Evolutionary conservation across 1,140 invertebrate genomes (phyloP).

Genomic region (Trichomalopsis sarcophagae): DNA sequence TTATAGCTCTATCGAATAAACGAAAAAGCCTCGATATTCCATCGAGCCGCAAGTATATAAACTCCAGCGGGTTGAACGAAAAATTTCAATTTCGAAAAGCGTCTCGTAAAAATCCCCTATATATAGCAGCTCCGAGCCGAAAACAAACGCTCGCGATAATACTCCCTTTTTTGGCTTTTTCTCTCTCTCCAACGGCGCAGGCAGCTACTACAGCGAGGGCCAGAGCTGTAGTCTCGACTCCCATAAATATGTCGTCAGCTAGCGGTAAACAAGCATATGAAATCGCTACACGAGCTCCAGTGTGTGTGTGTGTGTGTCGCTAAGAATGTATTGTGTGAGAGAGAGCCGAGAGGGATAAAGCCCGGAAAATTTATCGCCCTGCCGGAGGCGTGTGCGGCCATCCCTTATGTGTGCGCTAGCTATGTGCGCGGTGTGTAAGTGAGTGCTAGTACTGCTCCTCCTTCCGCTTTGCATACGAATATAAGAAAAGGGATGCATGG

Average conservation of each 20-base stretch:
- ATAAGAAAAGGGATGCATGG: constrained; percentile 3
- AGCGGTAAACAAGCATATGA: constrained; percentile 47
- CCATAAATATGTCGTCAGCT: constrained; percentile 47
- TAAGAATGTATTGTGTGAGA: constrained; percentile 27
- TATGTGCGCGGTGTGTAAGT: background rate
- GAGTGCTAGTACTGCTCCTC: background rate
- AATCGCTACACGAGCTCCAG: constrained; percentile 20
- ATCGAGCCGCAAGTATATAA: background rate
- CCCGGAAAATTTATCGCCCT: constrained; percentile 44
- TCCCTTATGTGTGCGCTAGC: background rate
- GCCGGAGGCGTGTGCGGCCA: background rate
- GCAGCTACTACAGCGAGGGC: background rate
- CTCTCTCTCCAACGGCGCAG: background rate
- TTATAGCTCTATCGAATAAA: background rate
- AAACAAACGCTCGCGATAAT: constrained; percentile 27
- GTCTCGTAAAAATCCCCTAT: too few relatives aligned
- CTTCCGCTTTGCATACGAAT: background rate
- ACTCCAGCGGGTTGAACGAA: background rate
- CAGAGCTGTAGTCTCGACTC: background rate
- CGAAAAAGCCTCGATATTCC: background rate
- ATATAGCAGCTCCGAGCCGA: too few relatives aligned
- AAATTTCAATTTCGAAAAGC: constrained; percentile 9
- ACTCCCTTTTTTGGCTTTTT: background rate
- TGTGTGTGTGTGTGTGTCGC: background rate
- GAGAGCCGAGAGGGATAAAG: constrained; percentile 24